phyloP scores from a whole-genome alignment of 2,888 invertebrate species.

The Apamea crenata region DNA sequence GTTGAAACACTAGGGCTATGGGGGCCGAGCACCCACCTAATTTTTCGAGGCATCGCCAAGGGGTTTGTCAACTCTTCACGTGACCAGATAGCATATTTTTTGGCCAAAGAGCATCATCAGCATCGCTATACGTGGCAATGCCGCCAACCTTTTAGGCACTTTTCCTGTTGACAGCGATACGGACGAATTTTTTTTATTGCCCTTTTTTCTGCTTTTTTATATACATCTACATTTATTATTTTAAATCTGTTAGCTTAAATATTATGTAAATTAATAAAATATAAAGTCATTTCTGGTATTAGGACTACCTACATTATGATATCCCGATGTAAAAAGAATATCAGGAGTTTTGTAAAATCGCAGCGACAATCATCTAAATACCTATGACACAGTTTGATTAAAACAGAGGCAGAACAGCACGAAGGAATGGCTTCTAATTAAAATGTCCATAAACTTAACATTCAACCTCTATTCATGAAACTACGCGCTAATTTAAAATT shows the following conservation, averaged over 20 bases:
- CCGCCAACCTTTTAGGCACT: neutral
- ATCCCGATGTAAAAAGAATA: neutral
- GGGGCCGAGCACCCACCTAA: neutral
- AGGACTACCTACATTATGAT: neutral
- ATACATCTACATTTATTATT: neutral
- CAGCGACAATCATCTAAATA: too few relatives aligned
- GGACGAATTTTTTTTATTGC: neutral
- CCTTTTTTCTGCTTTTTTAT: neutral
- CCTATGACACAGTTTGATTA: neutral
- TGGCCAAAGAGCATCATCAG: neutral
- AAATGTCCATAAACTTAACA: slow-evolving; percentile 30
- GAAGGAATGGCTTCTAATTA: neutral
- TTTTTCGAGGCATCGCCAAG: neutral
- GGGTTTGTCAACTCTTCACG: neutral
- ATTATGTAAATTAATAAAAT: too few relatives aligned
- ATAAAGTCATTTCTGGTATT: neutral
- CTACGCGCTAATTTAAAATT: slow-evolving; percentile 27
- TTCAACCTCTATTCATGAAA: slow-evolving; percentile 38
- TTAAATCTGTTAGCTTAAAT: too few relatives aligned
- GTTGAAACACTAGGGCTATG: neutral
- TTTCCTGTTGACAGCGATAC: neutral
- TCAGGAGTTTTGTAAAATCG: neutral
- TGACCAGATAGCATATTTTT: neutral
- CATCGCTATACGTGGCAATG: neutral
- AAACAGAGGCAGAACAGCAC: neutral